These are phyloP conservation scores for Eugnorisma glareosa DNA, from an alignment of 2,888 invertebrate species.

Conservation along the genomic window DNA sequence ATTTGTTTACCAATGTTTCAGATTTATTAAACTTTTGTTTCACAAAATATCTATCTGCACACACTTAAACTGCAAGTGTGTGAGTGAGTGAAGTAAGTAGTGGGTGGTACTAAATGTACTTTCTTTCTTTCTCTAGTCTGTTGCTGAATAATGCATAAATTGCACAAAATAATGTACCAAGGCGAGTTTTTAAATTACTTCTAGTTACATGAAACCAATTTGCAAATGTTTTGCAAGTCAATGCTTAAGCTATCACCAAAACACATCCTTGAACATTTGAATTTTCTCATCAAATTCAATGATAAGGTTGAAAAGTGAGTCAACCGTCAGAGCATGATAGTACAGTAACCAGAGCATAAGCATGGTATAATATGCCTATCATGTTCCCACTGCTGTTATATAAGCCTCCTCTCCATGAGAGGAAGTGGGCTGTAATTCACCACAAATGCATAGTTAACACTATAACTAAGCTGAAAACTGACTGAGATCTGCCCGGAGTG, in stretches of 20 bases:
- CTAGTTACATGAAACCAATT: conserved; percentile 2
- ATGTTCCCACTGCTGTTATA: background rate
- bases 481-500: too few relatives aligned
- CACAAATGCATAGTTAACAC: background rate
- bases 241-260: background rate
- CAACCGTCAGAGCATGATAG: rapidly evolving
- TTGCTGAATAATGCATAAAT: background rate
- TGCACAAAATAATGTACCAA: background rate
- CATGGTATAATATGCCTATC: background rate
- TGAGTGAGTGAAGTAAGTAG: too few relatives aligned
- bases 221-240: conserved; percentile 15
- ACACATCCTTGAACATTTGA: conserved; percentile 17
- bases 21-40: background rate
- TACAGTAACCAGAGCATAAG: background rate
- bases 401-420: background rate
- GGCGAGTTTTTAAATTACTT: conserved; percentile 13
- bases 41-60: background rate
- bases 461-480: background rate
- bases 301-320: too few relatives aligned
- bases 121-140: background rate
- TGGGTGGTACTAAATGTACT: background rate
- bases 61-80: background rate
- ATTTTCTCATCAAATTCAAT: conserved; percentile 3
- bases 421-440: background rate
- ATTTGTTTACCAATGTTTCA: background rate